phyloP scores from a whole-genome alignment of 2,113 vertebrate genomes.

The Tyrannus savana region DNA sequence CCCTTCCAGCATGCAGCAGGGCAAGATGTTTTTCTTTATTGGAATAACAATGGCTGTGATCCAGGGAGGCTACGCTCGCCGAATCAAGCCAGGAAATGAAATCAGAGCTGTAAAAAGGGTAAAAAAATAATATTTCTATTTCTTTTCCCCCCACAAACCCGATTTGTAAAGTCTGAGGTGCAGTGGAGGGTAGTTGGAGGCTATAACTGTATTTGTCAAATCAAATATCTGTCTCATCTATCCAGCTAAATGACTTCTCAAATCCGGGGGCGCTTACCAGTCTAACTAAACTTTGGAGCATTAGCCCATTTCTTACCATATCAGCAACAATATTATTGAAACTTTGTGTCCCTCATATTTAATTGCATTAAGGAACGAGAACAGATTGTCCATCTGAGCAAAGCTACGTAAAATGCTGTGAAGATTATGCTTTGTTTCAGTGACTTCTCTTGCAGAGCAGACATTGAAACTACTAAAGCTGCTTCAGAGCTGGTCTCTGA shows the following conservation, averaged over 20 bases:
- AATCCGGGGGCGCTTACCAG: background rate
- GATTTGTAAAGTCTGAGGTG: background rate
- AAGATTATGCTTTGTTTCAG: background rate
- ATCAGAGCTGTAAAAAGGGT: slow-evolving; percentile 85
- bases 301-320: background rate
- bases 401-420: background rate
- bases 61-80: slow-evolving; percentile 91
- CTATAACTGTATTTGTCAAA: background rate
- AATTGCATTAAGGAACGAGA: background rate
- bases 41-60: slow-evolving; percentile 93
- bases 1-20: slow-evolving; percentile 89
- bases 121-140: background rate
- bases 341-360: background rate
- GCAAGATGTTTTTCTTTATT: slow-evolving; percentile 98
- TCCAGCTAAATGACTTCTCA: background rate
- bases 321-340: background rate
- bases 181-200: background rate
- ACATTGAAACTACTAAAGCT: background rate
- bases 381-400: background rate
- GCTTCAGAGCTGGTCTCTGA: background rate
- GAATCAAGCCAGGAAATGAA: slow-evolving; percentile 87
- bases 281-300: background rate
- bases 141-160: background rate
- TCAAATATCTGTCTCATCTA: background rate
- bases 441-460: background rate